phyloP scores from a whole-genome alignment of 2,113 vertebrate genomes.

The Lates calcarifer region DNA sequence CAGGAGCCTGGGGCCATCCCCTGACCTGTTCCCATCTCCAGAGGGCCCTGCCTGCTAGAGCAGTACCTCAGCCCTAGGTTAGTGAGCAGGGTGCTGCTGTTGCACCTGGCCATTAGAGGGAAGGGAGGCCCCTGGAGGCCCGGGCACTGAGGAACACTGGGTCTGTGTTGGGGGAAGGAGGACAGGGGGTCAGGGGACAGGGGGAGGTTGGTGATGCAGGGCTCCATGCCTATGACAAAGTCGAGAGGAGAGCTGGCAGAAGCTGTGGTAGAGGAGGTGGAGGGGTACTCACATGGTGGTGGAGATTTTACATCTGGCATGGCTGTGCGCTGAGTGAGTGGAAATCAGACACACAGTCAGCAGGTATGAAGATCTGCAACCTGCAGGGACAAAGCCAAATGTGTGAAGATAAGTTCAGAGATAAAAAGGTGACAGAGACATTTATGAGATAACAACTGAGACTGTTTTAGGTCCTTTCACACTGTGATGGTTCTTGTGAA shows the following conservation, averaged over 20 bases:
- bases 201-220: slow-evolving; percentile 81
- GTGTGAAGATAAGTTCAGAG: background rate
- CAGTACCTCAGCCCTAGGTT: slow-evolving; percentile 87
- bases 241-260: slow-evolving; percentile 76
- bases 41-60: slow-evolving; percentile 74
- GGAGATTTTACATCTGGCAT: slow-evolving; percentile 86
- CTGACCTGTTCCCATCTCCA: slow-evolving; percentile 58
- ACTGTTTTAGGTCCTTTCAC: too few relatives aligned
- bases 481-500: too few relatives aligned
- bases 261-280: slow-evolving; percentile 79
- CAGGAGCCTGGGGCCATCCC: slow-evolving; percentile 46
- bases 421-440: background rate
- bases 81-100: slow-evolving; percentile 85
- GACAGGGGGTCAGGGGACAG: slow-evolving; percentile 82
- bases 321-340: slow-evolving; percentile 65
- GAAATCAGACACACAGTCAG: slow-evolving; percentile 51
- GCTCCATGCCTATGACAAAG: slow-evolving; percentile 86
- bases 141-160: slow-evolving; percentile 40
- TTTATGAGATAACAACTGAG: background rate
- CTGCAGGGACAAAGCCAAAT: slow-evolving; percentile 48
- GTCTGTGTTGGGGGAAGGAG: slow-evolving; percentile 84
- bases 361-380: slow-evolving; percentile 54
- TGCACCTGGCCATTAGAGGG: slow-evolving; percentile 86
- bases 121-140: slow-evolving; percentile 82
- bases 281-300: slow-evolving; percentile 84